These are phyloP conservation scores for Corythaixoides concolor DNA, from an alignment of 2,113 vertebrate genomes.

Conservation along the genomic window DNA sequence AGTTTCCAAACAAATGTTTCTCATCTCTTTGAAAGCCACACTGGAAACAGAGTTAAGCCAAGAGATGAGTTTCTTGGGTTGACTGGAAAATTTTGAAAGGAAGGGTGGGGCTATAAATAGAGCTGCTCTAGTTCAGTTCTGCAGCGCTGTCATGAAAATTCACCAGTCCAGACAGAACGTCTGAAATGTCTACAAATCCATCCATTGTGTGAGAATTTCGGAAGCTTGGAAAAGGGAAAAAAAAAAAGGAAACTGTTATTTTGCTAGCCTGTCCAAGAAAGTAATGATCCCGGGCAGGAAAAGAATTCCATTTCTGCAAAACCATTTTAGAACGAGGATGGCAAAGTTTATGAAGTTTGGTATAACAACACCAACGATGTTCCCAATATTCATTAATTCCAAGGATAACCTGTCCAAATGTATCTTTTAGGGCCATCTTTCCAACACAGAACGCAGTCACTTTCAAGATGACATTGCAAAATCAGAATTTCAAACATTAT, in stretches of 20 bases:
- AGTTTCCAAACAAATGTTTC: slow-evolving; percentile 54
- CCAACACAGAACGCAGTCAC: neutral
- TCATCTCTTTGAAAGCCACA: slow-evolving; percentile 54
- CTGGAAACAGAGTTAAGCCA: slow-evolving; percentile 41
- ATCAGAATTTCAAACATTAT: neutral
- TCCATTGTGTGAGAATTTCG: neutral
- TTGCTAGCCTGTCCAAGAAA: slow-evolving; percentile 17
- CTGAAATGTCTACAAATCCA: slow-evolving; percentile 38
- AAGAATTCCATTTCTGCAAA: slow-evolving; percentile 25
- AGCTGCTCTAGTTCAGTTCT: slow-evolving; percentile 6
- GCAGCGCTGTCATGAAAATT: slow-evolving; percentile 47
- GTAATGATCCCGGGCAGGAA: neutral
- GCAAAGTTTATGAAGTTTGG: neutral
- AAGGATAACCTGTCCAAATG: neutral
- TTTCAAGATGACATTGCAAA: neutral
- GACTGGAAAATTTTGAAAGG: slow-evolving; percentile 64
- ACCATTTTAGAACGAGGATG: neutral
- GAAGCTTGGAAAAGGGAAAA: neutral
- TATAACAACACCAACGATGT: neutral
- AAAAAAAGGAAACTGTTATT: neutral
- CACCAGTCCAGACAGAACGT: slow-evolving; percentile 47
- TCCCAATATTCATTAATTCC: neutral
- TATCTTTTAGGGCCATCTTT: neutral
- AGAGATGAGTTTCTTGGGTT: slow-evolving; percentile 54
- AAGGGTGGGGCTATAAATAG: slow-evolving; percentile 60